Percentiles rank a stretch among this genome's conserved stretches.
phyloP scores from a whole-genome alignment of 1,140 invertebrate genomes.

The Tetraneura akinire region DNA sequence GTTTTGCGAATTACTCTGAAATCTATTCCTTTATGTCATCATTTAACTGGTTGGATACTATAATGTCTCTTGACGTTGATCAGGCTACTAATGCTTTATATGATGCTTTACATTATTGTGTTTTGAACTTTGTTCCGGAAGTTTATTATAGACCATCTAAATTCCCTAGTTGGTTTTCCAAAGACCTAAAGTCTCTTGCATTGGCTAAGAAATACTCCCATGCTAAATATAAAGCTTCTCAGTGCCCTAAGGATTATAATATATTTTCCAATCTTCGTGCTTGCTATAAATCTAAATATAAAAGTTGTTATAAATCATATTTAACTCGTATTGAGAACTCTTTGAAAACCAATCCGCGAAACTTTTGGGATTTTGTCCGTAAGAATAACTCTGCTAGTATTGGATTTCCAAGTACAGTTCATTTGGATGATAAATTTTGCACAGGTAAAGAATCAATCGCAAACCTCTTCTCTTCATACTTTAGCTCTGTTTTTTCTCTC shows the following conservation, averaged over 20 bases:
- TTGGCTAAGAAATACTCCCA: background rate
- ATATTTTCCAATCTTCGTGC: background rate
- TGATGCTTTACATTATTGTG: background rate
- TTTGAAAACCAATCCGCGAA: background rate
- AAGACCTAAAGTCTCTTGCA: background rate
- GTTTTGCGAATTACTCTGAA: background rate
- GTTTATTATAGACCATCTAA: too few relatives aligned
- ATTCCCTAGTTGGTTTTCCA: constrained; percentile 3
- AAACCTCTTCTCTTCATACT: background rate
- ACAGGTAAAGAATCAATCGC: background rate
- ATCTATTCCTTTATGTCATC: background rate
- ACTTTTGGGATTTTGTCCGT: background rate
- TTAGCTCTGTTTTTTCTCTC: background rate
- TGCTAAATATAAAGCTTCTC: background rate
- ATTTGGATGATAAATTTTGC: background rate
- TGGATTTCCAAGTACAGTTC: background rate
- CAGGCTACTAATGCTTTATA: background rate
- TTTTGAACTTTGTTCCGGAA: constrained; percentile 10
- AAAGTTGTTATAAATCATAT: background rate
- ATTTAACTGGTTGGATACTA: background rate
- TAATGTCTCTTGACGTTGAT: background rate
- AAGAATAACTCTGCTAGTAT: background rate
- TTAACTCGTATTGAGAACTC: background rate
- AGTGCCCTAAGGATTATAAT: too few relatives aligned
- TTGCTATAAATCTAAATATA: background rate